phyloP scores from a whole-genome alignment of 1,140 invertebrate genomes.

The Ostrea denselamellosa region DNA sequence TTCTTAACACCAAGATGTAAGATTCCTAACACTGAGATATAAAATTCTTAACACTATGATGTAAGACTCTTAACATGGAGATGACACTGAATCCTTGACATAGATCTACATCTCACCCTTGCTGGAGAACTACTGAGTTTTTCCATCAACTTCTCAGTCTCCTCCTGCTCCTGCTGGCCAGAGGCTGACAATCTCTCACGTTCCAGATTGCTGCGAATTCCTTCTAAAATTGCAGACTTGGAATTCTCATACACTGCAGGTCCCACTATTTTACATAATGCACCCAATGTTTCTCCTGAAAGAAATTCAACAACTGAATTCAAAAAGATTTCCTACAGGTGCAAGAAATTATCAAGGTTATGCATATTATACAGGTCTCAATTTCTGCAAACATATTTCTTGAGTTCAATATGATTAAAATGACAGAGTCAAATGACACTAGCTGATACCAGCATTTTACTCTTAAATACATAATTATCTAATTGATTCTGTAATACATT shows the following conservation, averaged over 20 bases:
- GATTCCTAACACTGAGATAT: too few relatives aligned
- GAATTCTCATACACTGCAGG: constrained; percentile 75
- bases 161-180: constrained; percentile 36
- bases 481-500: too few relatives aligned
- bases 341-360: too few relatives aligned
- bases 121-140: constrained; percentile 54
- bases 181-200: constrained; percentile 67
- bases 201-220: constrained; percentile 79
- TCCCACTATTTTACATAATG: constrained; percentile 77
- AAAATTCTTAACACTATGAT: too few relatives aligned
- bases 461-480: too few relatives aligned
- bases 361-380: too few relatives aligned
- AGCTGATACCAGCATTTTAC: too few relatives aligned
- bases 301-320: not conserved
- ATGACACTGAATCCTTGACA: not conserved
- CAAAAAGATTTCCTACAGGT: not conserved
- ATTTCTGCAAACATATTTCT: too few relatives aligned
- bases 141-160: constrained; percentile 49
- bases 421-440: too few relatives aligned
- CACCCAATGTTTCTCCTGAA: constrained; percentile 79
- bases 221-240: constrained; percentile 74
- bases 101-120: not conserved
- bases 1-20: too few relatives aligned
- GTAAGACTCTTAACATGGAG: not conserved
- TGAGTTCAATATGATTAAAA: too few relatives aligned